Conservation (phyloP, 2,888 invertebrate species). For the Apomyelois bistriatella region DNA sequence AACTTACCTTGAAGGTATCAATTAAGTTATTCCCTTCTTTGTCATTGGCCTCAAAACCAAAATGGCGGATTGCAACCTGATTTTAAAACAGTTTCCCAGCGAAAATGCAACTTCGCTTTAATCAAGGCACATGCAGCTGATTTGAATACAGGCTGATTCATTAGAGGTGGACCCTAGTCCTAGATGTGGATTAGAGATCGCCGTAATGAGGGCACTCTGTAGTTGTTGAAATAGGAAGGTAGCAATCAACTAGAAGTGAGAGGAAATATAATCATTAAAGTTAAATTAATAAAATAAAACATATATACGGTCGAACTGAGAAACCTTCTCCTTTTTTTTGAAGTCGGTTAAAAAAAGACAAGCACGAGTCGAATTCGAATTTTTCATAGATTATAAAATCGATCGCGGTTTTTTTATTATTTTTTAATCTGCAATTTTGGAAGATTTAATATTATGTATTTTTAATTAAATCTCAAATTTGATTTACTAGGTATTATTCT, state of each 20-base stretch:
- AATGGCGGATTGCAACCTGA: not conserved
- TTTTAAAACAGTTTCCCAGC: not conserved
- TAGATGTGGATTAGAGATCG: slow-evolving; percentile 32
- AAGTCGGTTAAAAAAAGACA: not conserved
- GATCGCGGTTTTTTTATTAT: too few relatives aligned
- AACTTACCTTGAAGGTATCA: too few relatives aligned
- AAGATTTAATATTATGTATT: too few relatives aligned
- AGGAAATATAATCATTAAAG: not conserved
- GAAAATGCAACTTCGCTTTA: slow-evolving; percentile 26
- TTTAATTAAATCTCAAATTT: too few relatives aligned
- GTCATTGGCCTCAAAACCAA: not conserved
- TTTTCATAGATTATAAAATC: too few relatives aligned
- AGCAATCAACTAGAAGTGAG: not conserved
- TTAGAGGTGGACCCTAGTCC: slow-evolving; percentile 33
- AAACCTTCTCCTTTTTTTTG: too few relatives aligned
- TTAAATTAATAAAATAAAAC: too few relatives aligned
- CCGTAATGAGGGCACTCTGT: slow-evolving; percentile 23
- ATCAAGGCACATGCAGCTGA: slow-evolving; percentile 53
- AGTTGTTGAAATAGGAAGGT: not conserved
- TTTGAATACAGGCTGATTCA: slow-evolving; percentile 65
- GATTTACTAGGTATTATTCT: too few relatives aligned
- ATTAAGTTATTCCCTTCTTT: too few relatives aligned
- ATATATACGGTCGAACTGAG: too few relatives aligned
- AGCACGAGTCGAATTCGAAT: too few relatives aligned
- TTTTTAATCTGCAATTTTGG: too few relatives aligned